Evolutionary conservation across 2,113 vertebrate species (phyloP).

Genomic region (Syngnathus typhle): DNA sequence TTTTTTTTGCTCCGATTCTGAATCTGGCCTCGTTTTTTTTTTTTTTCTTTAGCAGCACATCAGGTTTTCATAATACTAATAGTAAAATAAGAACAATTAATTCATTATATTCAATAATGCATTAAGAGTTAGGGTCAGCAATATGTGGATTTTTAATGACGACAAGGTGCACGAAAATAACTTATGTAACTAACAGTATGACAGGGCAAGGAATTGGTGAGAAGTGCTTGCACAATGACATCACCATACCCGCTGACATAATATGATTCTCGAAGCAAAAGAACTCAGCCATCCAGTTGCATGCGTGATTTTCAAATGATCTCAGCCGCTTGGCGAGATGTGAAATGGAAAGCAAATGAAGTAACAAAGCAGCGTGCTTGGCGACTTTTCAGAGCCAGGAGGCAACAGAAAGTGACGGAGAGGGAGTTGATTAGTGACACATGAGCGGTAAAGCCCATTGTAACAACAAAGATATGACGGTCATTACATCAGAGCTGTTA

Average conservation of each 20-base stretch:
- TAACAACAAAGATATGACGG: slow-evolving; percentile 22
- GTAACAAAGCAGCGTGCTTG: slow-evolving; percentile 6
- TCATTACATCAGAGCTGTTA: slow-evolving; percentile 19
- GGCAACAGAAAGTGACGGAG: slow-evolving; percentile 19
- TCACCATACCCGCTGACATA: background rate
- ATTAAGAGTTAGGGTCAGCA: too few species aligned
- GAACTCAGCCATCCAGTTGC: background rate
- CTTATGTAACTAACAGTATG: background rate
- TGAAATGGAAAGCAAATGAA: slow-evolving; percentile 13
- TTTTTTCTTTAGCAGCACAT: too few species aligned
- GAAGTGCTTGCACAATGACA: background rate
- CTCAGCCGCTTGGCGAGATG: slow-evolving; percentile 14
- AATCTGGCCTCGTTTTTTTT: too few species aligned
- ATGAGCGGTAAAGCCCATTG: slow-evolving; percentile 23
- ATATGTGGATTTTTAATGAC: background rate
- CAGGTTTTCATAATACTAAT: too few species aligned
- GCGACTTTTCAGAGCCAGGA: slow-evolving; percentile 10
- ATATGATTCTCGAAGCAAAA: background rate
- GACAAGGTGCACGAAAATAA: background rate
- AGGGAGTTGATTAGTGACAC: slow-evolving; percentile 29
- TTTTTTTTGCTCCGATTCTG: too few species aligned
- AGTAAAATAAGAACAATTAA: too few species aligned
- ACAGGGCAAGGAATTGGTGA: background rate
- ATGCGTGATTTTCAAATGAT: background rate
- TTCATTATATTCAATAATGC: too few species aligned